Evolutionary conservation across 2,797 vertebrate species (phyloP).

Genomic region (Mallotus villosus): DNA sequence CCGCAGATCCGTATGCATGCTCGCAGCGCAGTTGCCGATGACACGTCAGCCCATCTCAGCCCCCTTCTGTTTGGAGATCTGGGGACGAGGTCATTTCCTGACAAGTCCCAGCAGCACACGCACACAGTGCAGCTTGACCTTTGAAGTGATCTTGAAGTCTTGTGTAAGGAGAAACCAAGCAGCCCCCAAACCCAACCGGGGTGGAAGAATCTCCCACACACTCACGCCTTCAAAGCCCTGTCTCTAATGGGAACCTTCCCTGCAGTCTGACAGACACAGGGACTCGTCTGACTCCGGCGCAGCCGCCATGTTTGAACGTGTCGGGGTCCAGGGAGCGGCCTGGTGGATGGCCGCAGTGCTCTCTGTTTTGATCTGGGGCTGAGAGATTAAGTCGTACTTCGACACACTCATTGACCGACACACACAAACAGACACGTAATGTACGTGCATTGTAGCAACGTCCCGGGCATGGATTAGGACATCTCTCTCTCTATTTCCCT

Average conservation of each 20-base stretch:
- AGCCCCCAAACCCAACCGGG: constrained; percentile 72
- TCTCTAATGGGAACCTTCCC: constrained; percentile 77
- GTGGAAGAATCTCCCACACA: constrained; percentile 69
- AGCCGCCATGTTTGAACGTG: constrained; percentile 63
- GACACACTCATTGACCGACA: constrained; percentile 3
- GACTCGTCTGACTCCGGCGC: constrained; percentile 77
- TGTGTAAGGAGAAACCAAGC: constrained; percentile 61
- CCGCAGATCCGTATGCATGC: too few relatives aligned
- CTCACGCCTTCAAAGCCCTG: constrained; percentile 72
- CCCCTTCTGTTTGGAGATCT: too few relatives aligned
- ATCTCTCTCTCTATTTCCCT: too few relatives aligned
- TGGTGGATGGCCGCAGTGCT: constrained; percentile 48
- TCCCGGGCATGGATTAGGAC: too few relatives aligned
- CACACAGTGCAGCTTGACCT: constrained; percentile 66
- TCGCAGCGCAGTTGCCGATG: too few relatives aligned
- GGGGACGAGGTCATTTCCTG: too few relatives aligned
- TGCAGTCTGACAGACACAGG: constrained; percentile 75
- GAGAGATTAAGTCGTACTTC: constrained; percentile 58
- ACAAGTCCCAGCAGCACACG: too few relatives aligned
- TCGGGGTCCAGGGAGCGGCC: constrained; percentile 37
- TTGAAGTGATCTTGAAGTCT: constrained; percentile 69
- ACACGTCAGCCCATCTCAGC: too few relatives aligned
- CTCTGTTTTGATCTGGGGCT: constrained; percentile 70
- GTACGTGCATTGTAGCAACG: neutral
- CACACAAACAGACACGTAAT: neutral